Evolutionary conservation across 2,797 vertebrate genomes (phyloP).

Genomic region (Sebastiscus albofasciatus): DNA sequence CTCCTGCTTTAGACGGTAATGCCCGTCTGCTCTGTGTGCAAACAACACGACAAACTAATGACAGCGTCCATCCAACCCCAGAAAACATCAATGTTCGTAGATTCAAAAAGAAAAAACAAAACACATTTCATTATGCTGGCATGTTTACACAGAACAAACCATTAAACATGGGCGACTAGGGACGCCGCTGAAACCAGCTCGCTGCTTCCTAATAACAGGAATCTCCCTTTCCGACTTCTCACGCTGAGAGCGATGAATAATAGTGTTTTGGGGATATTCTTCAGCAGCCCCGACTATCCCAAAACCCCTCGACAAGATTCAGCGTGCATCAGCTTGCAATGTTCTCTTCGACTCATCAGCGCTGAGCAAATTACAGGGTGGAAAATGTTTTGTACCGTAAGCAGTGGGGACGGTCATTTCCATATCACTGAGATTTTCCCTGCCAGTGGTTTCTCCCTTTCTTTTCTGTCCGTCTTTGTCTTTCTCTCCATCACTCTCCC

Average conservation of each 20-base stretch:
- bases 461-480: conserved; percentile 50
- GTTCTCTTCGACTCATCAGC: conserved; percentile 48
- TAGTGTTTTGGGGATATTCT: conserved; percentile 49
- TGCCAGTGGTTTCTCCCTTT: conserved; percentile 39
- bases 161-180: conserved; percentile 38
- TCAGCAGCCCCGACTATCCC: conserved; percentile 26
- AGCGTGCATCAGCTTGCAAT: conserved; percentile 14
- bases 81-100: conserved; percentile 39
- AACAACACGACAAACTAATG: conserved; percentile 46
- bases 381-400: conserved; percentile 65
- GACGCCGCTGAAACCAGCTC: conserved; percentile 22
- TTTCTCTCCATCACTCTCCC: conserved; percentile 51
- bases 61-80: conserved; percentile 31
- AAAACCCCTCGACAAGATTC: conserved; percentile 41
- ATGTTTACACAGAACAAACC: conserved; percentile 54
- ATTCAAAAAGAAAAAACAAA: background rate
- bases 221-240: conserved; percentile 50
- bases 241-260: conserved; percentile 42
- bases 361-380: conserved; percentile 54
- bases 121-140: conserved; percentile 46
- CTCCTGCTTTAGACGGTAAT: conserved; percentile 34
- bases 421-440: conserved; percentile 60
- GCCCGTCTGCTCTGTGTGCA: conserved; percentile 35
- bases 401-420: conserved; percentile 62
- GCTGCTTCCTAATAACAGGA: conserved; percentile 53